Evolutionary conservation across 2,888 invertebrate genomes (phyloP).

Genomic region (Synanthedon myopaeformis): DNA sequence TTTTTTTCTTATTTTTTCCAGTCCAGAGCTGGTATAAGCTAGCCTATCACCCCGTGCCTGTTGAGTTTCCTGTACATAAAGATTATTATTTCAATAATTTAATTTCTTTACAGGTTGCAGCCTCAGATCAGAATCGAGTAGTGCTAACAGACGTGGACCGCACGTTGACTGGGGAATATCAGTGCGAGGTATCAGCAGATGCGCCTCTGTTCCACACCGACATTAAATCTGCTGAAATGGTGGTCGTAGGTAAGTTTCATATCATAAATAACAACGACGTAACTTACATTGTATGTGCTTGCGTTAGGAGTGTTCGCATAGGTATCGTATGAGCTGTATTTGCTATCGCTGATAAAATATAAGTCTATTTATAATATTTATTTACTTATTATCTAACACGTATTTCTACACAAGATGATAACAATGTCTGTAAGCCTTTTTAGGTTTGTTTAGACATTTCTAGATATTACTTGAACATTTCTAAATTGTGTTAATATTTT

Average conservation of each 20-base stretch:
- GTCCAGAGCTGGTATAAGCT: neutral
- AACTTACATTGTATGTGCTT: no score
- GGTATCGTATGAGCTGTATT: no score
- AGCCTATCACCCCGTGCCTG: neutral
- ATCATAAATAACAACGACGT: neutral
- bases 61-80: neutral
- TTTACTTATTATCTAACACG: no score
- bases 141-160: conserved; percentile 75
- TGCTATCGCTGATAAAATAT: no score
- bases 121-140: conserved; percentile 76
- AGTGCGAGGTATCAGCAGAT: conserved; percentile 81
- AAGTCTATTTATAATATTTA: no score
- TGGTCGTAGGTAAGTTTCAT: conserved; percentile 68
- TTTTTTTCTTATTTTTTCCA: neutral
- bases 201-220: conserved; percentile 77
- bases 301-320: no score
- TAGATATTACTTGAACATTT: no score
- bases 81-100: neutral
- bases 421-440: no score
- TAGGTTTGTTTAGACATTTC: no score
- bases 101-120: conserved; percentile 63
- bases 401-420: no score
- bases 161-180: conserved; percentile 76
- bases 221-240: conserved; percentile 74
- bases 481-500: no score